Conservation (phyloP, 2,113 vertebrate genomes). For the Hippocampus zosterae region DNA sequence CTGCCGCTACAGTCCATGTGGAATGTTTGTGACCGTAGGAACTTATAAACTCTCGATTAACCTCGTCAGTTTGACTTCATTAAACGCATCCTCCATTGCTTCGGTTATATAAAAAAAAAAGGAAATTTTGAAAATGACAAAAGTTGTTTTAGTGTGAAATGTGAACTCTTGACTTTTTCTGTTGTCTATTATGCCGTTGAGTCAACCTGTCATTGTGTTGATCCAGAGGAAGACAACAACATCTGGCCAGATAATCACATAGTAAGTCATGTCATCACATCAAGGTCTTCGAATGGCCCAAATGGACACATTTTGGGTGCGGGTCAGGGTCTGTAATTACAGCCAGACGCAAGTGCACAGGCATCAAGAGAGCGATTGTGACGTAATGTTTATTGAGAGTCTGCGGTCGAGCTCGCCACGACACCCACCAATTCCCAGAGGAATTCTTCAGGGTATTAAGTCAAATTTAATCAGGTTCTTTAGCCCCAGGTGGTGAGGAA, state of each 20-base stretch:
- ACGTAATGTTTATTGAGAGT: neutral
- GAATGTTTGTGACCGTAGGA: neutral
- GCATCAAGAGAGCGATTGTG: neutral
- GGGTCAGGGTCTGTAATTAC: conserved; percentile 25
- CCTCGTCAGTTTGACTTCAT: neutral
- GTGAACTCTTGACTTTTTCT: neutral
- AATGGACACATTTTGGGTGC: conserved; percentile 2
- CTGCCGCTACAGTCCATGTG: neutral
- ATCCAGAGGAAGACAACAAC: neutral
- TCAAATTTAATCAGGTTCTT: conserved; percentile 20
- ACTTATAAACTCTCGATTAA: neutral
- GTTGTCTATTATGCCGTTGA: neutral
- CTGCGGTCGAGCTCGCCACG: conserved; percentile 17
- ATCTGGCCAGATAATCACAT: neutral
- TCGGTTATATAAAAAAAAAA: neutral
- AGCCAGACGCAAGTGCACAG: conserved; percentile 8
- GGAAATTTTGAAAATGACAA: neutral
- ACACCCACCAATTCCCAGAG: neutral
- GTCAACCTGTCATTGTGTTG: neutral
- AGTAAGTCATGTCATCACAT: neutral
- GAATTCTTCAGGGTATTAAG: conserved; percentile 56
- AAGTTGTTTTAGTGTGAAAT: neutral
- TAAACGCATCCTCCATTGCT: neutral
- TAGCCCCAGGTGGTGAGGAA: conserved; percentile 14
- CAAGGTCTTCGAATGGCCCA: neutral